Evolutionary conservation across 2,797 vertebrate genomes (phyloP), one percentile per base, ranked within the genome.

Genomic region (Capromys pilorides): DNA sequence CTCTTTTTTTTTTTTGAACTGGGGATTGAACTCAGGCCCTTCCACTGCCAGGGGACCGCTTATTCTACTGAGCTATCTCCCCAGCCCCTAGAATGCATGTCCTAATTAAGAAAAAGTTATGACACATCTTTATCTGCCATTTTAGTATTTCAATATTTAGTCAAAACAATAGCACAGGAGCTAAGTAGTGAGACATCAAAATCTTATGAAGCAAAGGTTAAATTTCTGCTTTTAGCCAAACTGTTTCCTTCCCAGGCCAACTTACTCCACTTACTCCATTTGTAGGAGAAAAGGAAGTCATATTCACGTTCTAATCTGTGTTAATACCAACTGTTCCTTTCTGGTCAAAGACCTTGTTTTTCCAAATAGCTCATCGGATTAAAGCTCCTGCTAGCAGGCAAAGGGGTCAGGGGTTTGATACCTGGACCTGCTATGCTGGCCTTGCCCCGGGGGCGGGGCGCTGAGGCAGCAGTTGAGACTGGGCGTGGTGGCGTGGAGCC

Each of bases 111-210:
- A 90, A 84, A 78, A 45, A 71, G n/a, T 86, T 82, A 94, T 78
- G 84, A 95, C 33, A 94, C 24, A 69, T 87, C 69, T 96, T 91
- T 86, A 59, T 51, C 59, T 90, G 61, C 24, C 39, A 57, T 96
- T 21, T 94, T 90, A 78, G 66, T 77, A 12, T 90, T 88, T 93
- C 54, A 92, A 86, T 69, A 16, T 78, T 82, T 64, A 85, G 62
- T 96, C 41, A 93, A 88, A 96, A 86, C 49, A 73, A 16, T 66
- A 86, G 86, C n/a, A 51, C 4, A 57, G 12, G 41, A 91, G 83
- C 51, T 24, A 80, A 69, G 24, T 69, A 86, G 73, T 75, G 81
- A 51, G 57, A 19, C 36, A 36, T 1, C 28, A 49, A 91, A 71
- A 2, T 26, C 18, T 33, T 66, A 51, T 3, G 51, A 93, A 93